These are phyloP conservation scores for Frieseomelitta varia DNA, from an alignment of 1,140 invertebrate genomes.

Conservation along the genomic window DNA sequence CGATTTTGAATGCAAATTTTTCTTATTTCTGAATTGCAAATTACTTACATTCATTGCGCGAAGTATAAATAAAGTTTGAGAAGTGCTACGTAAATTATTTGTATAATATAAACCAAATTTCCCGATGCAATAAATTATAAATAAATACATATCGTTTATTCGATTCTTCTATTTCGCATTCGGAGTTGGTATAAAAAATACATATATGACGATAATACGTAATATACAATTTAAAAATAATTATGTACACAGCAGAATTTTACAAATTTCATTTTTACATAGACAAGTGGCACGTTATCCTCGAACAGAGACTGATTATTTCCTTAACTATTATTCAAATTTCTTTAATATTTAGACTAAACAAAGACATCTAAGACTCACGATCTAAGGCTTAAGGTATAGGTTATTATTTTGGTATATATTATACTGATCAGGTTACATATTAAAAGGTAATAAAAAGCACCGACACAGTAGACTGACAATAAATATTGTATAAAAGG, in stretches of 20 bases:
- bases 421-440: conserved; percentile 32
- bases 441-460: conserved; percentile 39
- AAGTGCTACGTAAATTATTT: neutral
- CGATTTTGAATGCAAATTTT: neutral
- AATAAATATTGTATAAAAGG: conserved; percentile 56
- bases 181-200: conserved; percentile 43
- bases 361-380: neutral
- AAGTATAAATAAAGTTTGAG: neutral
- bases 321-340: neutral
- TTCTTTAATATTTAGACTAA: neutral
- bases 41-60: neutral
- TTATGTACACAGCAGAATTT: conserved; percentile 36
- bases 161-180: neutral
- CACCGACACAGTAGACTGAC: conserved; percentile 4
- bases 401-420: conserved; percentile 27
- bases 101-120: neutral
- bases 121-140: neutral
- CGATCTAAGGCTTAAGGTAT: conserved; percentile 18
- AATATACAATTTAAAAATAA: conserved; percentile 35
- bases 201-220: conserved; percentile 23
- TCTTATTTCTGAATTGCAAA: neutral
- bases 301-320: neutral
- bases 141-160: conserved; percentile 4
- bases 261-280: neutral
- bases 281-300: conserved; percentile 8